A percentile compares a stretch with the other conserved stretches of the same genome.
Evolutionary conservation across 2,113 vertebrate genomes (phyloP).

Genomic region (Malurus cyaneus): DNA sequence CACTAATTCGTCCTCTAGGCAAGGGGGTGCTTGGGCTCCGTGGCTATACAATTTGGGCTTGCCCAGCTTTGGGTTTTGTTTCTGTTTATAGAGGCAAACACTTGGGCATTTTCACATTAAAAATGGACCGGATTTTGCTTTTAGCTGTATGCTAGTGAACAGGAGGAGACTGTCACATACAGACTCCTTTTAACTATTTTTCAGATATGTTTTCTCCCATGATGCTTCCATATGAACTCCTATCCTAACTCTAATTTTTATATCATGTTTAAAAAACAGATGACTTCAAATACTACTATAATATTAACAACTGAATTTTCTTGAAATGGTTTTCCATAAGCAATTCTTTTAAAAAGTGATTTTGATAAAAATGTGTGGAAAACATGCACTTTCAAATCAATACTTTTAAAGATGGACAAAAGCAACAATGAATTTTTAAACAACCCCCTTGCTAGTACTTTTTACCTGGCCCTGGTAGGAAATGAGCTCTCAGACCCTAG

Average conservation of each 20-base stretch:
- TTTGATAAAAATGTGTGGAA: not conserved
- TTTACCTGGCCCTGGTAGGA: not conserved
- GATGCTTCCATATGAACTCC: not conserved
- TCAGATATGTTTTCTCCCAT: not conserved
- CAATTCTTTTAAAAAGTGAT: not conserved
- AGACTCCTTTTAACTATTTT: not conserved
- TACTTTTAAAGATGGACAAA: not conserved
- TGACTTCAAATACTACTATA: not conserved
- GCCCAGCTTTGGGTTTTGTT: not conserved
- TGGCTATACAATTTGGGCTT: not conserved
- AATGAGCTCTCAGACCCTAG: not conserved
- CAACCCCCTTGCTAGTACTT: not conserved
- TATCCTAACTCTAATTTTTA: not conserved
- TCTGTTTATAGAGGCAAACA: not conserved
- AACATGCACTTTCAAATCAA: not conserved
- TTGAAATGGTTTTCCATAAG: not conserved
- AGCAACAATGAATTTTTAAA: not conserved
- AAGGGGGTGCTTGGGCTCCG: not conserved
- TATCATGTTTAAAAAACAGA: not conserved
- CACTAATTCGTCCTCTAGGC: slow-evolving; percentile 24
- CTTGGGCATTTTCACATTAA: not conserved
- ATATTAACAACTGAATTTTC: not conserved
- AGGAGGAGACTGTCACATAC: not conserved
- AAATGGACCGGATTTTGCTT: not conserved
- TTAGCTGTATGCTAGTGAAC: not conserved